Evolutionary conservation across 2,888 invertebrate genomes (phyloP).

Genomic region (Lasioglossum leucozonium): DNA sequence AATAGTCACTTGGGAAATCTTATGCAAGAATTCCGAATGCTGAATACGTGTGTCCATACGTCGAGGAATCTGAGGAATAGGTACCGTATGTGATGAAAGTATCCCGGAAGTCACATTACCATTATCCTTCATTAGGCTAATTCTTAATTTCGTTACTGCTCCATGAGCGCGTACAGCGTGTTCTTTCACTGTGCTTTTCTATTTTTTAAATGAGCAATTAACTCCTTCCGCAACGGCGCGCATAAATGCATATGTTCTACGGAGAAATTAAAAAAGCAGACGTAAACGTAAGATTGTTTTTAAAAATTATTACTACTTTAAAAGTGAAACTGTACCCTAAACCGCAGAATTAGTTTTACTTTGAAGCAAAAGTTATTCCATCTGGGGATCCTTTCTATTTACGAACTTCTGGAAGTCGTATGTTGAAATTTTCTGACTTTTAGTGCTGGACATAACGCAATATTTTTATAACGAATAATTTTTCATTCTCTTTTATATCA

Average conservation of each 20-base stretch:
- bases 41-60: not conserved
- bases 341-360: not conserved
- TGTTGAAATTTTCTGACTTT: not conserved
- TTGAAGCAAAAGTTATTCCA: not conserved
- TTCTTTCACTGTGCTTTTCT: not conserved
- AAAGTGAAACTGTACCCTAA: not conserved
- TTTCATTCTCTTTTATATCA: not conserved
- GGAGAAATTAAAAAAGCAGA: not conserved
- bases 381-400: not conserved
- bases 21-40: not conserved
- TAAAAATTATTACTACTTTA: not conserved
- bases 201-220: slow-evolving; percentile 5
- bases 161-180: not conserved
- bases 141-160: slow-evolving; percentile 7
- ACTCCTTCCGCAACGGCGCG: not conserved
- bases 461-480: not conserved
- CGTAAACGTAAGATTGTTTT: not conserved
- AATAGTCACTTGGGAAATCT: too few relatives aligned
- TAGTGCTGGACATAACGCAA: not conserved
- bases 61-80: not conserved
- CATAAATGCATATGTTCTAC: not conserved
- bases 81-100: slow-evolving; percentile 5
- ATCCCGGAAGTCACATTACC: slow-evolving; percentile 3
- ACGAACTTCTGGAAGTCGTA: not conserved
- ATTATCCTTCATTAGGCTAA: slow-evolving; percentile 11